Evolutionary conservation across 2,888 invertebrate genomes (phyloP), one percentile per base, ranked within the genome.

Genomic region (Dolomedes plantarius): DNA sequence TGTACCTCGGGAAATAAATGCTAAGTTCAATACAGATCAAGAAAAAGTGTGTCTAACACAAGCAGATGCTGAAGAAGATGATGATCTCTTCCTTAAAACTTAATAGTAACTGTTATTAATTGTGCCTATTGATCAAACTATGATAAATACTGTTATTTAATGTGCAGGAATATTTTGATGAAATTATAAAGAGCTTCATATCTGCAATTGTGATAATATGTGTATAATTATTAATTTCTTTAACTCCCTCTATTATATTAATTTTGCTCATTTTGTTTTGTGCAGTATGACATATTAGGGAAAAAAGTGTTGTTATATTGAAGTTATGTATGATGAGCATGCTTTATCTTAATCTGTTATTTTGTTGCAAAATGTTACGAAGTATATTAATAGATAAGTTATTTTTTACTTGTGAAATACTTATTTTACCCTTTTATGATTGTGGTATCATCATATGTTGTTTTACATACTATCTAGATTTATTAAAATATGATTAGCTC

Each of bases 51-150:
- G 73, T 23, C 69, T 87, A 16, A 87, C 87, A 19, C 73, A 73
- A 36, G 79, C 69, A 36, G 87, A 87, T 36, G 28, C 67, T 29
- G 87, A 87, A 28, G 87, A 87, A 23, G 87, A 87, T 69, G 87
- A 87, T 69, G 87, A 87, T n/a, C 69, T 80, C 16, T 86, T 80
- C 74, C 75, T 75, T 67, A 86, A 86, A 76, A 80, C 64, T 31
- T 86, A 74, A 46, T 9, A 13, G 9, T n/a, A 50, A 19, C 1
- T 32, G 29, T 73, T 32, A 56, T 39, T 28, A 68, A 16, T 56
- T 75, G 85, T 78, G 78, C 73, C 78, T 78, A 41, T 64, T 83
- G 83, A 83, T 72, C 83, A 82, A 82, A 16, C n/a, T n/a, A n/a
- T n/a, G n/a, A 2, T 46, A 2, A 16, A 2, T 6, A 16, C 46